Base-by-base conservation (phyloP, 2,888 invertebrate species). In the Macrosoma leucophasiata region DNA sequence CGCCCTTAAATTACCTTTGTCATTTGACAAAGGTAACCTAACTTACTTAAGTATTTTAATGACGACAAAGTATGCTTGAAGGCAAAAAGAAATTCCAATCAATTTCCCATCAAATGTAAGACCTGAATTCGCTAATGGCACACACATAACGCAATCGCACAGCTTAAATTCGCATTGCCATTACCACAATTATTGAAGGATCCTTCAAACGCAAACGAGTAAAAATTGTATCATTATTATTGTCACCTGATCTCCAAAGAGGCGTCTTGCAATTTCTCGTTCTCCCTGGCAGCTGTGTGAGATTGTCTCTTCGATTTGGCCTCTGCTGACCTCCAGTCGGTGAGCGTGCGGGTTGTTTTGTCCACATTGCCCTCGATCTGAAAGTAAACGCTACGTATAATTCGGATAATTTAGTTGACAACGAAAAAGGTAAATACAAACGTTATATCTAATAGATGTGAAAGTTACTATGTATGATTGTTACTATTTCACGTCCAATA, bases 261-360 rank as follows among this genome's bases (percentile, higher is more conserved):
- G 21, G 90, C 90, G 59, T 96, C 96, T 67, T 96, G 95, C 21
- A 95, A 79, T 63, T 96, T 94, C 73, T 97, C 97, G 64, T 96
- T 95, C 55, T 97, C 96, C 35, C 96, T 87, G 0, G 96, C 94
- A 43, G 92, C 92, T 1, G 90, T 77, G 66, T 95, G 96, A 41
- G 95, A 94, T 40, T 92, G 89, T 64, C 96, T 95, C 75, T 97
- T 97, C 30, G 92, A 90, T 76, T 96, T 97, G 1, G 91, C 89
- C 68, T 97, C 96, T 13, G 92, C 92, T 9, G 90, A 86, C 33
- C 97, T 86, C 92, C 93, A 95, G 52, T 97, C 97, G 18, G 90
- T 87, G 31, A 97, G 85, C 15, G 90, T 86, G 52, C 94, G 91
- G 0, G 91, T 88, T 2, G 95, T 90, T 69, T 95, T 96, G 64